phyloP scores from a whole-genome alignment of 2,797 vertebrate species.

The Austrolebias charrua region DNA sequence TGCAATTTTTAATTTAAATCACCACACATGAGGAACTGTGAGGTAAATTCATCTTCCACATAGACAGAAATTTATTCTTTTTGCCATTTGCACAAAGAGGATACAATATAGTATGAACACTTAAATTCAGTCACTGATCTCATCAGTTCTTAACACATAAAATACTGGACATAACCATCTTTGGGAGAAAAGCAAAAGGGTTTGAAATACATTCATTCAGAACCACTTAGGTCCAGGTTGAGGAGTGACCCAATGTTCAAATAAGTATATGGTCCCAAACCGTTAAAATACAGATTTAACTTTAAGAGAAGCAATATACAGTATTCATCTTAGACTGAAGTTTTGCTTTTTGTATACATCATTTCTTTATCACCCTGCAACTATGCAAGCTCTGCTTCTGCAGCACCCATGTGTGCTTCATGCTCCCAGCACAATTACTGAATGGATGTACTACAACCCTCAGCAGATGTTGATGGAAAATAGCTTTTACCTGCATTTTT shows the following conservation, averaged over 20 bases:
- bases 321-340: conserved; percentile 12
- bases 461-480: conserved; percentile 40
- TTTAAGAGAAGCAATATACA: conserved; percentile 44
- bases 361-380: conserved; percentile 26
- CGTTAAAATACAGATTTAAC: conserved; percentile 46
- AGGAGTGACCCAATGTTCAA: conserved; percentile 57
- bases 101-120: conserved; percentile 58
- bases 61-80: conserved; percentile 63
- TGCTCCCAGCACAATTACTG: conserved; percentile 19
- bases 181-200: conserved; percentile 36
- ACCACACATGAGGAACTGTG: conserved; percentile 28
- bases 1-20: too few relatives aligned
- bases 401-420: conserved; percentile 14
- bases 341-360: conserved; percentile 22
- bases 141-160: conserved; percentile 44
- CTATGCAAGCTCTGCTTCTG: conserved; percentile 19
- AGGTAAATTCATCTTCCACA: conserved; percentile 43
- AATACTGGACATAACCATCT: conserved; percentile 53
- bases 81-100: conserved; percentile 58
- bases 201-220: conserved; percentile 72
- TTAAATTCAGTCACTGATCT: conserved; percentile 36
- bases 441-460: conserved; percentile 28
- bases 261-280: conserved; percentile 39
- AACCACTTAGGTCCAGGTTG: conserved; percentile 61
- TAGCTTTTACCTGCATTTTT: conserved; percentile 18